Evolutionary conservation across 2,797 vertebrate species (phyloP).

Genomic region (Danio jaintianensis): DNA sequence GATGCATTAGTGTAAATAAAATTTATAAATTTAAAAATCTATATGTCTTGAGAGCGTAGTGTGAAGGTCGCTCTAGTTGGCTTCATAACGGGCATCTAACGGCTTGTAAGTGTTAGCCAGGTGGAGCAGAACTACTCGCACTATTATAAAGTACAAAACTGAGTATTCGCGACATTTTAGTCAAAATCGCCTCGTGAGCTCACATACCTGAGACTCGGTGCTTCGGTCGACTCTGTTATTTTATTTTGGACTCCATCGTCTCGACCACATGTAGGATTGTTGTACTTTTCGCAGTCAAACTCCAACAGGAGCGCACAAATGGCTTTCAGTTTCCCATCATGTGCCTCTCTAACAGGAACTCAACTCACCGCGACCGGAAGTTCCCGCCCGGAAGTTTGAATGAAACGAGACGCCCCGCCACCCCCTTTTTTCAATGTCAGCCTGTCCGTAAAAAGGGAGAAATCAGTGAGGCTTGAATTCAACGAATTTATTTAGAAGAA

Average conservation of each 20-base stretch:
- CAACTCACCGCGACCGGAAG: constrained; percentile 58
- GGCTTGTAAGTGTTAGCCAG: constrained; percentile 32
- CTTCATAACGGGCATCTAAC: background rate
- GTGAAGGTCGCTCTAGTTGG: background rate
- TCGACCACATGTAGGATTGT: constrained; percentile 21
- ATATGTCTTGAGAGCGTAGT: too few relatives aligned
- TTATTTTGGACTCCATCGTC: constrained; percentile 59
- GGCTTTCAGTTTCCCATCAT: constrained; percentile 60
- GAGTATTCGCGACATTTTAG: background rate
- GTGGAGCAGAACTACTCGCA: constrained; percentile 18
- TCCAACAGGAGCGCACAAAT: constrained; percentile 58
- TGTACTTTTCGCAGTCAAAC: constrained; percentile 65
- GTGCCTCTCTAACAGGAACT: constrained; percentile 56
- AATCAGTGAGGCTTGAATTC: background rate
- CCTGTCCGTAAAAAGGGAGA: background rate
- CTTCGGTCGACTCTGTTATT: constrained; percentile 48
- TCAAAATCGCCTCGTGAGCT: background rate
- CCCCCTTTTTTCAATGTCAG: constrained; percentile 42
- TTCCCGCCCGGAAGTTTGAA: constrained; percentile 35
- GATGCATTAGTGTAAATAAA: background rate
- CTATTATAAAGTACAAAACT: constrained; percentile 39
- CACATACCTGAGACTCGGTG: constrained; percentile 63
- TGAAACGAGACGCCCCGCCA: constrained; percentile 11
- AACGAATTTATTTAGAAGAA: background rate
- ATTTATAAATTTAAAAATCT: too few relatives aligned